Evolutionary conservation across 2,888 invertebrate species (phyloP).

Genomic region (Nineta flava): DNA sequence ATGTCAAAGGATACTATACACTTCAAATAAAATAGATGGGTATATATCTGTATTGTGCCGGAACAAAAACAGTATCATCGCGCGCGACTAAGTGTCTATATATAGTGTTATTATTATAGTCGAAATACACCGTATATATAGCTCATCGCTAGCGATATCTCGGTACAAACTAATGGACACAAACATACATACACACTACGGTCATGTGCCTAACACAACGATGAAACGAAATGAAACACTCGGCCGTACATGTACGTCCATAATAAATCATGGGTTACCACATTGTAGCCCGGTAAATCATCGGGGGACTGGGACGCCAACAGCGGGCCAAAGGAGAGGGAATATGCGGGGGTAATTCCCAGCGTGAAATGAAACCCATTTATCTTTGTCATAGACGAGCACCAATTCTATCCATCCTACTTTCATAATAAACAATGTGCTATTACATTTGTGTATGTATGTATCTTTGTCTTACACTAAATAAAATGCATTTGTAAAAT

Average conservation of each 20-base stretch:
- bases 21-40: too few relatives aligned
- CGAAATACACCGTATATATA: too few relatives aligned
- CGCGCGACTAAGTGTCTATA: too few relatives aligned
- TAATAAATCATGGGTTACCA: slow-evolving; percentile 53
- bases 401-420: neutral
- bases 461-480: neutral
- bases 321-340: slow-evolving; percentile 11
- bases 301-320: slow-evolving; percentile 21
- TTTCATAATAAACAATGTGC: neutral
- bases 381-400: slow-evolving; percentile 26
- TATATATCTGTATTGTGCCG: too few relatives aligned
- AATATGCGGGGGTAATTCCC: slow-evolving; percentile 33
- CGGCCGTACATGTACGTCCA: slow-evolving; percentile 14
- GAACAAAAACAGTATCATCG: too few relatives aligned
- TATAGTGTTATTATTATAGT: too few relatives aligned
- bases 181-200: neutral
- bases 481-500: neutral
- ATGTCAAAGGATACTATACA: too few relatives aligned
- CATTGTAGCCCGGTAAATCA: slow-evolving; percentile 52
- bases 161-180: neutral
- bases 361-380: slow-evolving; percentile 36
- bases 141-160: too few relatives aligned
- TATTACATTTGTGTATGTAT: too few relatives aligned
- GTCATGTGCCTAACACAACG: neutral
- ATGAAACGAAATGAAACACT: neutral